Conservation (phyloP, 2,113 vertebrate genomes). For the Verasper variegatus region DNA sequence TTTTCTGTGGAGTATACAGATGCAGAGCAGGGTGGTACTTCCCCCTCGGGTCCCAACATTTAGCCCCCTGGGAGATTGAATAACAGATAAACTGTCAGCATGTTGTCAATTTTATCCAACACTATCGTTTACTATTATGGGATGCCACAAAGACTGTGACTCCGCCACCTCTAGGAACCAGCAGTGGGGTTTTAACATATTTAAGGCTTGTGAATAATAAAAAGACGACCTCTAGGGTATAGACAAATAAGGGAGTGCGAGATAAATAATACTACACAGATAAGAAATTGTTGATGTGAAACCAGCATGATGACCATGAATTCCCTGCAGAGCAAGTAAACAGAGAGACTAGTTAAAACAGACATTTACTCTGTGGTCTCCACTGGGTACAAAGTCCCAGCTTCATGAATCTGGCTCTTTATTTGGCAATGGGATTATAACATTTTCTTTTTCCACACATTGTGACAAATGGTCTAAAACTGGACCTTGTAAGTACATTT, state of each 20-base stretch:
- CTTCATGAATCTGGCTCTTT: slow-evolving; percentile 49
- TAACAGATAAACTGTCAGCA: not conserved
- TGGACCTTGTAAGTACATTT: not conserved
- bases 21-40: not conserved
- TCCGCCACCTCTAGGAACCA: not conserved
- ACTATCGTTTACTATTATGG: not conserved
- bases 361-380: slow-evolving; percentile 25
- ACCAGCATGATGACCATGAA: not conserved
- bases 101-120: not conserved
- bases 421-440: slow-evolving; percentile 32
- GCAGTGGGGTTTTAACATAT: not conserved
- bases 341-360: slow-evolving; percentile 30
- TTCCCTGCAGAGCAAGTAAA: slow-evolving; percentile 7
- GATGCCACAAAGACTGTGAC: not conserved
- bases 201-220: not conserved
- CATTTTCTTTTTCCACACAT: not conserved
- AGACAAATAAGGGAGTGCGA: not conserved
- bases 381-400: slow-evolving; percentile 64
- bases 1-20: not conserved
- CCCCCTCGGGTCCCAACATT: not conserved
- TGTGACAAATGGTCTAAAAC: not conserved
- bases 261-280: slow-evolving; percentile 1
- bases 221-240: not conserved
- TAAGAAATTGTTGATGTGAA: not conserved
- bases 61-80: not conserved